A percentile compares a stretch with the other conserved stretches of the same genome.
Evolutionary conservation across 2,113 vertebrate genomes (phyloP).

Genomic region (Pandion haliaetus): DNA sequence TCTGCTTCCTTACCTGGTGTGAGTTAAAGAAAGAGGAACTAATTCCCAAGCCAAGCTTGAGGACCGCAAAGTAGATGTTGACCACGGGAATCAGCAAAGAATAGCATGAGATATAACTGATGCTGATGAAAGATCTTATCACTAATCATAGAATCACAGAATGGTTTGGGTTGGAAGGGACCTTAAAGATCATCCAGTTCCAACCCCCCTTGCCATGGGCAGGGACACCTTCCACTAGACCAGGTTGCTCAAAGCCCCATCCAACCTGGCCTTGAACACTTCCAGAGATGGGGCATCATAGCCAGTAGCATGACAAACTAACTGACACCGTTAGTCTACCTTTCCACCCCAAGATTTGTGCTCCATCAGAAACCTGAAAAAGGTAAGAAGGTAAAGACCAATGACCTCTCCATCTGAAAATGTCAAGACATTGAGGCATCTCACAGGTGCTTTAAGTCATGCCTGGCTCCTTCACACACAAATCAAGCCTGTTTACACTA

Average conservation of each 20-base stretch:
- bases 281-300: not conserved
- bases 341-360: not conserved
- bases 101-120: not conserved
- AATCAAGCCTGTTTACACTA: not conserved
- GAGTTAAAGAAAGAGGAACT: not conserved
- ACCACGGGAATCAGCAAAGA: not conserved
- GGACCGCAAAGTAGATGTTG: not conserved
- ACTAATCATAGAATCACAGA: not conserved
- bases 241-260: no score
- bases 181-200: no score
- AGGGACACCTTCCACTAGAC: no score
- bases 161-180: no score
- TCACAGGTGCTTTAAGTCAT: not conserved
- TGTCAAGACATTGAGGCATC: not conserved
- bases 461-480: not conserved
- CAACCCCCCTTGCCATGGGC: no score
- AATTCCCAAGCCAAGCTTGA: not conserved
- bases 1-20: not conserved
- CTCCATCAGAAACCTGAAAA: not conserved
- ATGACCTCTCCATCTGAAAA: not conserved
- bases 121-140: not conserved
- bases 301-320: not conserved
- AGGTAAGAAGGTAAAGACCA: not conserved
- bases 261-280: no score
- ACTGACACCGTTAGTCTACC: not conserved